Base-by-base conservation (phyloP, 2,888 invertebrate genomes). In the Cephus runcator region DNA sequence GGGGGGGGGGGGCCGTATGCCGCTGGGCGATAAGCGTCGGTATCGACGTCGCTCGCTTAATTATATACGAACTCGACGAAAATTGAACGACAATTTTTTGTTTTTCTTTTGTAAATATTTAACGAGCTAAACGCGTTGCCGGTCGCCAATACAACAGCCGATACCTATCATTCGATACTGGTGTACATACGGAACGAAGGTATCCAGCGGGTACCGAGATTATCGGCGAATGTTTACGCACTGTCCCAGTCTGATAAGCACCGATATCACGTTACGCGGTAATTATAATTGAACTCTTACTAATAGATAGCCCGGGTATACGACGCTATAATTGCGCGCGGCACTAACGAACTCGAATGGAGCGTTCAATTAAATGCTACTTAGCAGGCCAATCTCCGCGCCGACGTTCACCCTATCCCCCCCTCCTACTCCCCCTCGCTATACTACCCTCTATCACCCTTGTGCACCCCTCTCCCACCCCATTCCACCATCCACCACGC, bases 361-460 rank as follows among this genome's bases (percentile, higher is more conserved):
- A 86, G 83, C 86, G 87, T 87, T 88, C 87, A 87, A 88, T 90
- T 88, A 89, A 89, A 88, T 86, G 87, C 88, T 88, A 88, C 88
- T 90, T 89, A 89, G 86, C 81, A 80, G 79, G 82, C 81, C 80
- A 82, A 83, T 83, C 75, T 80, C 76, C 75, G 69, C 73, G 75
- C 75, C 69, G 33, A 81, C 75, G 77, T 35, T 35, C 35, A 12
- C 78, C 77, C 73, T 75, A 71, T n/a, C 69, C 30, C 35, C 69
- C 74, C 69, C 34, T 31, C 69, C 0, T n/a, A 11, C 73, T 23
- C 34, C 4, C 31, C 40, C 68, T 56, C 76, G 33, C 71, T 33
- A 33, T 23, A 34, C 71, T 71, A 9, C 23, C 40, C 36, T 75
- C 78, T 69, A 23, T 68, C 69, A 35, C 75, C 33, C 73, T 4